Evolutionary conservation across 1,140 invertebrate species (phyloP), one percentile per base, ranked within the genome.

Genomic region (Arctopsyche grandis): DNA sequence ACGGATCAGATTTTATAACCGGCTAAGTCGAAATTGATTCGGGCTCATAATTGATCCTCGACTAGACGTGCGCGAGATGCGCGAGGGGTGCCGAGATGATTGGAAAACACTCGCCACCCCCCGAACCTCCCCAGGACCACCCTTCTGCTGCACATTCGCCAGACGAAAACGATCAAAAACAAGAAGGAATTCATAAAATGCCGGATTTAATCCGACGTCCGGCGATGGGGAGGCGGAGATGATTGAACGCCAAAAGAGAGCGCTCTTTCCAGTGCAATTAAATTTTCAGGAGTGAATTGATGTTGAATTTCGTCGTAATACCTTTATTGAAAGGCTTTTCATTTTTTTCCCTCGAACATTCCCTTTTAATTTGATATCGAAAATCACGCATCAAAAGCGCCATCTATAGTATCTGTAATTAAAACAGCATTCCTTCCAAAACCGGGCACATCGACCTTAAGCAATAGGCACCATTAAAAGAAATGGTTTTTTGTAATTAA

Each of bases 11-110:
- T 80, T 82, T 82, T 78, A 82, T 82, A 82, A 38, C 75, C 77
- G 69, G 81, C 48, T 82, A 82, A 82, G 81, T 82, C 77, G 78
- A 82, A 82, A 82, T 82, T 82, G 81, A 82, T 82, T 82, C 78
- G 44, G 73, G 81, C 75, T 82, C 79, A 82, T 82, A 82, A 82
- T 82, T 82, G 81, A 82, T 79, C 80, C 80, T 58, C 81, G 81
- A 78, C 78, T 80, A 82, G 81, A 82, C 81, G 44, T 79, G 48
- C 56, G 60, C 76, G 80, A 81, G 56, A 60, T 60, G 16, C 56
- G 56, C 75, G 80, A 79, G 77, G 81, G 81, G 77, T 78, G 66
- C 16, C 81, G 58, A 79, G 78, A 78, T 79, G 78, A 82, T 82
- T 82, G 81, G 78, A 71, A 82, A 82, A 79, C 52, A 69, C 71